Percentiles rank a stretch among this genome's conserved stretches.
These are phyloP conservation scores for Eudyptes chrysolophus DNA, from an alignment of 2,113 vertebrate species.

Conservation along the genomic window DNA sequence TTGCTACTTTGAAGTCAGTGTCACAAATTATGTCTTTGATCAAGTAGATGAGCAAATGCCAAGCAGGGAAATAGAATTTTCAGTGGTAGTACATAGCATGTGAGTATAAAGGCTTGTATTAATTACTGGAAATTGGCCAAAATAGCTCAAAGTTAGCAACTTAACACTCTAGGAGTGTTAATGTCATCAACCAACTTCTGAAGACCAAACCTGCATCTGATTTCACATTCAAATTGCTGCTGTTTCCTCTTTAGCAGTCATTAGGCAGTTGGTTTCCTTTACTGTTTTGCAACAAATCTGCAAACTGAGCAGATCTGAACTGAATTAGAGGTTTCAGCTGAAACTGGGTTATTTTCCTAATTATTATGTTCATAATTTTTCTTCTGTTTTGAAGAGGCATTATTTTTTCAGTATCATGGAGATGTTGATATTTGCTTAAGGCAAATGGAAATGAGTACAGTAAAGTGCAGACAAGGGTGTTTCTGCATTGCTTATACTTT, in stretches of 20 bases:
- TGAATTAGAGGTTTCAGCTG: not conserved
- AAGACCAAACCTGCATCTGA: not conserved
- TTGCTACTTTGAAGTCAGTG: slow-evolving; percentile 63
- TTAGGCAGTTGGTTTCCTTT: not conserved
- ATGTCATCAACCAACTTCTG: not conserved
- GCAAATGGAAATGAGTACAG: not conserved
- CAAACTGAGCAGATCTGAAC: not conserved
- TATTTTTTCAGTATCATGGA: not conserved
- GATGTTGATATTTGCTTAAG: not conserved
- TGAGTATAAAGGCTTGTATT: slow-evolving; percentile 32
- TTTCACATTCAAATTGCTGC: not conserved
- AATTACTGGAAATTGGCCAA: slow-evolving; percentile 30
- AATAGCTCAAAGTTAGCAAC: not conserved
- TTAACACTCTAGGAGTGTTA: not conserved
- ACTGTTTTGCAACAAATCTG: not conserved
- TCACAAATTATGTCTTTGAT: slow-evolving; percentile 66
- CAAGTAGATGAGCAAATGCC: slow-evolving; percentile 55
- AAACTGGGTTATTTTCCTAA: not conserved
- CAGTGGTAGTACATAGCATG: not conserved
- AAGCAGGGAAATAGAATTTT: slow-evolving; percentile 33
- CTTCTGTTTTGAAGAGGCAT: not conserved
- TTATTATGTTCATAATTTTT: not conserved
- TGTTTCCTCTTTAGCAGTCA: not conserved
- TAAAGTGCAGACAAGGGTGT: not conserved
- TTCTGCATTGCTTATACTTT: not conserved